A percentile compares a stretch with the other conserved stretches of the same genome.
Conservation (phyloP, 1,140 invertebrate species). For the Phenacoccus solenopsis region DNA sequence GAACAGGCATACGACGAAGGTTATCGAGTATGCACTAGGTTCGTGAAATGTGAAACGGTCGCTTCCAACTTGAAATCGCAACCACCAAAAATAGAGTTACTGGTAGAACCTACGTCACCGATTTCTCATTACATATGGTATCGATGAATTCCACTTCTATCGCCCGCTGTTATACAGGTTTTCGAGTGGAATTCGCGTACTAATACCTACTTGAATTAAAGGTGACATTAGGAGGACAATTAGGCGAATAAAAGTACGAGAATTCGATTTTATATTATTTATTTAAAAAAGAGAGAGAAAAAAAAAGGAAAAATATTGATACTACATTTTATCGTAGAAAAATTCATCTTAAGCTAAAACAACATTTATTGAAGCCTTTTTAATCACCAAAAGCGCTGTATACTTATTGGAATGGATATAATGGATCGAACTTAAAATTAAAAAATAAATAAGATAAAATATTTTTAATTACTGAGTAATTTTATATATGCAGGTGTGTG, state of each 20-base stretch:
- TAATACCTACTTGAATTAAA: no score
- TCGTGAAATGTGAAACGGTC: not conserved
- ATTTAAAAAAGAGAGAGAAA: not conserved
- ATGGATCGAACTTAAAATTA: not conserved
- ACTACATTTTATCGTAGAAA: conserved; percentile 2
- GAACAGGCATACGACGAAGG: not conserved
- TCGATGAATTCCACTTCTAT: not conserved
- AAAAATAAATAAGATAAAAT: conserved; percentile 4
- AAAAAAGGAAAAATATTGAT: not conserved
- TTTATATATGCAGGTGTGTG: not conserved
- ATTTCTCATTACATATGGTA: not conserved
- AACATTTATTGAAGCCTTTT: not conserved
- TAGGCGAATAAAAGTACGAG: not conserved
- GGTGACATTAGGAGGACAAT: not conserved
- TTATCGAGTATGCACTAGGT: not conserved
- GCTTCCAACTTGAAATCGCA: not conserved
- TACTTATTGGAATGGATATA: not conserved
- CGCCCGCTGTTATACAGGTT: not conserved
- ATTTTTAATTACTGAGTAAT: not conserved
- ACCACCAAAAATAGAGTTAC: not conserved
- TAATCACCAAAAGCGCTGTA: not conserved
- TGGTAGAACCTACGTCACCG: not conserved
- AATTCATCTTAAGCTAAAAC: conserved; percentile 1
- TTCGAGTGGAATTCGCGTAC: no score
- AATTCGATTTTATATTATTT: not conserved